Base-by-base conservation (phyloP, 2,113 vertebrate species). In the Plotosus lineatus region DNA sequence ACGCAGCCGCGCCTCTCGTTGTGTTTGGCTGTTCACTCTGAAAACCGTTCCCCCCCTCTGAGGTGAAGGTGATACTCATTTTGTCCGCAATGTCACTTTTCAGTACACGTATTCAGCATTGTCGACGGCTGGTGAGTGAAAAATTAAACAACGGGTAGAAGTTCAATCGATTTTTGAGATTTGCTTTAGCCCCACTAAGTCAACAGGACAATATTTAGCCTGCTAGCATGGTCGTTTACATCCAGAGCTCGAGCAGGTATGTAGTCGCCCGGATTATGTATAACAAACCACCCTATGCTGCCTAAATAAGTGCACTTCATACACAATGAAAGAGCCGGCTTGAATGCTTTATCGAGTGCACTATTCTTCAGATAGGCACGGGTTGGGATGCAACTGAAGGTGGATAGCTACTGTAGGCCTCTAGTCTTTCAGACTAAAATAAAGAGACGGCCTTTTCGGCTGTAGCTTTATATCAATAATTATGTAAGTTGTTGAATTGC, bases 91-190 rank as follows among this genome's bases (percentile, higher is more conserved):
- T 72, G 33, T 71, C 91, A 58, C 82, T 91, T 31, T 85, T 92
- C 72, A 89, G 82, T 46, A 83, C 90, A 82, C 89, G 79, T 7
- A 79, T 83, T 40, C 89, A 77, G 2, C 31, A 90, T 1, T 93
- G 92, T 78, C 90, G 83, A 80, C 88, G 86, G 15, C 78, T 94
- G 92, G 93, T 94, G 85, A 92, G 92, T 90, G 0, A 53, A 51
- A 48, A 23, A 26, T 14, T 14, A 42, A 55, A 66, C 36, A 42
- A 28, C 8, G 12, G 46, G 6, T 26, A 5, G 15, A 26, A 31
- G 28, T 31, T 10, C 44, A 33, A 9, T 76, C 36, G 12, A 74
- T 63, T 28, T 6, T 7, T 28, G 74, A 81, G 61, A 46, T 77
- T 58, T 56, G 15, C 10, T 79, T 66, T 33, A n/a, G 44, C 6